Evolutionary conservation across 2,113 vertebrate genomes (phyloP).

Genomic region (Tapirus terrestris): DNA sequence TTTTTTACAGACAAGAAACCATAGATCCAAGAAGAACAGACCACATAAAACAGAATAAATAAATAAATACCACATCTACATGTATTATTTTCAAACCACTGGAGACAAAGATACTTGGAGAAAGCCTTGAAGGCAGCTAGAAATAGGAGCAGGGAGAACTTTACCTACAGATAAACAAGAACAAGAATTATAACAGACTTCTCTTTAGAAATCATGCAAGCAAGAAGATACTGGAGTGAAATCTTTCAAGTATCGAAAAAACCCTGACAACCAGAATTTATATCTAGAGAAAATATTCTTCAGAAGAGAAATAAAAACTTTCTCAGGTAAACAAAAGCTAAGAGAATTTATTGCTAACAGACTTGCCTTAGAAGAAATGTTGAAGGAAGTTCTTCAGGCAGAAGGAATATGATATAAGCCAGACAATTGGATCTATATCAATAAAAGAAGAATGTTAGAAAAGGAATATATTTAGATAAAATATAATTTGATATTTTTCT

Average conservation of each 20-base stretch:
- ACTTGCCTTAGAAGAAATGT: neutral
- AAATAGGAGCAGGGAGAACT: neutral
- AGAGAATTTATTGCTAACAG: neutral
- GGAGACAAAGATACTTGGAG: neutral
- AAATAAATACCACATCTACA: neutral
- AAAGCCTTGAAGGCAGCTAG: neutral
- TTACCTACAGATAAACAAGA: neutral
- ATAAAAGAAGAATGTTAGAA: neutral
- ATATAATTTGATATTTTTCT: neutral
- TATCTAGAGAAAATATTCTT: neutral
- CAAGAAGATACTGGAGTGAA: neutral
- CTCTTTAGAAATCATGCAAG: too few species aligned
- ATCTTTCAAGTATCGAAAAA: neutral
- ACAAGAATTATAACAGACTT: neutral
- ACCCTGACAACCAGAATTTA: neutral
- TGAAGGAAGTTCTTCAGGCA: neutral
- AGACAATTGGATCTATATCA: neutral
- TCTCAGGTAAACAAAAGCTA: neutral
- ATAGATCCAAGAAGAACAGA: neutral
- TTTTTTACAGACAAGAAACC: neutral
- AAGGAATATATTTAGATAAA: neutral
- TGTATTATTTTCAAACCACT: neutral
- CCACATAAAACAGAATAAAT: neutral
- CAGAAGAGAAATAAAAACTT: neutral
- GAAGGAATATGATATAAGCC: neutral